Percentiles rank a stretch among this genome's conserved stretches.
Evolutionary conservation across 2,113 vertebrate genomes (phyloP).

Genomic region (Bolborhynchus lineola): DNA sequence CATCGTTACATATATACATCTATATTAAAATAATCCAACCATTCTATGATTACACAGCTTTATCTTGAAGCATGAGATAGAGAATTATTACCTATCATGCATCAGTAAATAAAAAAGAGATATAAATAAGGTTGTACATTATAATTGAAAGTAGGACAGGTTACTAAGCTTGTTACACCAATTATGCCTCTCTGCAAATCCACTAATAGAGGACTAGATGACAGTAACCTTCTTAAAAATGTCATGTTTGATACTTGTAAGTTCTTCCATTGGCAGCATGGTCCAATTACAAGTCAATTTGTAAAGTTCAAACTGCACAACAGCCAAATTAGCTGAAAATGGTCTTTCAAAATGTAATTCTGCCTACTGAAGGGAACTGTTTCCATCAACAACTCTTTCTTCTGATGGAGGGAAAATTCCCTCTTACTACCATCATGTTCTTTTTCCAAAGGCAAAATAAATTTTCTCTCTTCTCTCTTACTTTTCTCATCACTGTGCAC

Average conservation of each 20-base stretch:
- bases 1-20: not conserved
- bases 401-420: not conserved
- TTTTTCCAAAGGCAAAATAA: not conserved
- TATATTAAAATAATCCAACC: not conserved
- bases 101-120: conserved; percentile 56
- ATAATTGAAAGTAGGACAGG: conserved; percentile 72
- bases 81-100: not conserved
- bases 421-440: not conserved
- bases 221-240: conserved; percentile 77
- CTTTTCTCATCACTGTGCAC: not conserved
- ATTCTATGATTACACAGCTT: not conserved
- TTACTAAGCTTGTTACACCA: conserved; percentile 73
- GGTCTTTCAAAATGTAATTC: conserved; percentile 55
- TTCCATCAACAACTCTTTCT: not conserved
- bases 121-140: conserved; percentile 54
- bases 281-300: conserved; percentile 77
- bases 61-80: not conserved
- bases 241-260: conserved; percentile 75
- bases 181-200: conserved; percentile 74
- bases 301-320: conserved; percentile 66
- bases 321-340: conserved; percentile 65
- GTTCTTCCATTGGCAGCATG: conserved; percentile 65
- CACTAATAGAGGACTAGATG: conserved; percentile 72
- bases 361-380: not conserved
- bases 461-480: not conserved